Conservation (phyloP, 1,140 invertebrate genomes). For the Ceratosolen solmsi region DNA sequence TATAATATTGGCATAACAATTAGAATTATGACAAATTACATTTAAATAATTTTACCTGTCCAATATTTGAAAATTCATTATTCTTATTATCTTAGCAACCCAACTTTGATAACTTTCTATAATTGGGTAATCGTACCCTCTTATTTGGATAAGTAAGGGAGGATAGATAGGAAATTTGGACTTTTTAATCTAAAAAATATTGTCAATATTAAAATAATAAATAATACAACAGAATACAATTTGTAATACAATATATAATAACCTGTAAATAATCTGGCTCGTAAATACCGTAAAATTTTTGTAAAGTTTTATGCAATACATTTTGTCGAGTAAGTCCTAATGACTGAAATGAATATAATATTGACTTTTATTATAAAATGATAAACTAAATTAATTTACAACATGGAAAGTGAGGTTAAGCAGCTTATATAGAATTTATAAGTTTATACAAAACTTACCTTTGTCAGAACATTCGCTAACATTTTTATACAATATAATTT, state of each 20-base stretch:
- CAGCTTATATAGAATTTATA: not conserved
- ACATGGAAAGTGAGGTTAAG: slow-evolving; percentile 11
- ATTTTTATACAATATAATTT: slow-evolving; percentile 40
- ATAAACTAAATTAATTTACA: slow-evolving; percentile 18
- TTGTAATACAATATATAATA: slow-evolving; percentile 46
- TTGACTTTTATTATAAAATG: slow-evolving; percentile 12
- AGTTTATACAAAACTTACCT: slow-evolving; percentile 55
- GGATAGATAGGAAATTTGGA: slow-evolving; percentile 83
- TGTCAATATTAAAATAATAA: slow-evolving; percentile 5
- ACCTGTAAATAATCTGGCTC: slow-evolving; percentile 77
- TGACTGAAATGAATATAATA: slow-evolving; percentile 1
- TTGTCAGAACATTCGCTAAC: slow-evolving; percentile 53
- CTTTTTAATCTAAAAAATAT: slow-evolving; percentile 75
- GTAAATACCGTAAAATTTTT: slow-evolving; percentile 66
- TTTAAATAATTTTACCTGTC: too few species aligned
- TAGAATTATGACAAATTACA: too few species aligned
- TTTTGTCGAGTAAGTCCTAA: not conserved
- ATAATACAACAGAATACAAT: slow-evolving; percentile 27
- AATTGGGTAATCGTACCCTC: slow-evolving; percentile 86
- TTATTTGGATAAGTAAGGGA: slow-evolving; percentile 84
- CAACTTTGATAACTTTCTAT: slow-evolving; percentile 87
- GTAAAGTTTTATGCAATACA: slow-evolving; percentile 19
- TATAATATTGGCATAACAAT: not conserved
- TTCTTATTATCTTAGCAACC: slow-evolving; percentile 81
- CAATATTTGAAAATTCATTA: slow-evolving; percentile 84